phyloP scores from a whole-genome alignment of 2,888 invertebrate species.

The Campaea margaritaria region DNA sequence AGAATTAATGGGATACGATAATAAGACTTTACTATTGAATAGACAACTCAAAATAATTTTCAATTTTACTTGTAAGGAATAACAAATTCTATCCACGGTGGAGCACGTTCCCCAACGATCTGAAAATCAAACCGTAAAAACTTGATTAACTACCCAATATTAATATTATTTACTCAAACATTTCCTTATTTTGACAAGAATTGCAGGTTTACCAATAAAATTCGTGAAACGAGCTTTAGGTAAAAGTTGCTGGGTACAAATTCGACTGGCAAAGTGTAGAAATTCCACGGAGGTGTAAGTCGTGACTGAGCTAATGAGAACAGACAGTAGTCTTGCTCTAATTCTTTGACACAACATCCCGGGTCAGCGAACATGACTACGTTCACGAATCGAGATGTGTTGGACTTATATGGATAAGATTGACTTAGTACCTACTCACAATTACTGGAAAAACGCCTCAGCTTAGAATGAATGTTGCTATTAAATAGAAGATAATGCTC shows the following conservation, averaged over 20 bases:
- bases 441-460: constrained; percentile 9
- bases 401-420: constrained; percentile 36
- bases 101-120: too few species aligned
- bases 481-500: too few species aligned
- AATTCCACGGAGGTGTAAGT: constrained; percentile 65
- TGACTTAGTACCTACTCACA: not conserved
- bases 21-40: too few species aligned
- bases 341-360: constrained; percentile 76
- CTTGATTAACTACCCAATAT: too few species aligned
- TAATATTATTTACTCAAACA: too few species aligned
- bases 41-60: too few species aligned
- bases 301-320: constrained; percentile 72
- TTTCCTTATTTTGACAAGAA: too few species aligned
- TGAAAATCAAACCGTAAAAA: too few species aligned
- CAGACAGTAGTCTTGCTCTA: constrained; percentile 66
- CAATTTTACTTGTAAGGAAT: too few species aligned
- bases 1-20: too few species aligned
- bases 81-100: too few species aligned
- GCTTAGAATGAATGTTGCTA: too few species aligned
- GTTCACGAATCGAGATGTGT: constrained; percentile 37
- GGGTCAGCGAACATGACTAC: constrained; percentile 70
- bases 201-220: not conserved
- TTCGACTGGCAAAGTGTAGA: constrained; percentile 13
- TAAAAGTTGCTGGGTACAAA: constrained; percentile 21
- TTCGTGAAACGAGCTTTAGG: constrained; percentile 26